A percentile compares a stretch with the other conserved stretches of the same genome.
Conservation (phyloP, 2,113 vertebrate species). For the Uria aalge region DNA sequence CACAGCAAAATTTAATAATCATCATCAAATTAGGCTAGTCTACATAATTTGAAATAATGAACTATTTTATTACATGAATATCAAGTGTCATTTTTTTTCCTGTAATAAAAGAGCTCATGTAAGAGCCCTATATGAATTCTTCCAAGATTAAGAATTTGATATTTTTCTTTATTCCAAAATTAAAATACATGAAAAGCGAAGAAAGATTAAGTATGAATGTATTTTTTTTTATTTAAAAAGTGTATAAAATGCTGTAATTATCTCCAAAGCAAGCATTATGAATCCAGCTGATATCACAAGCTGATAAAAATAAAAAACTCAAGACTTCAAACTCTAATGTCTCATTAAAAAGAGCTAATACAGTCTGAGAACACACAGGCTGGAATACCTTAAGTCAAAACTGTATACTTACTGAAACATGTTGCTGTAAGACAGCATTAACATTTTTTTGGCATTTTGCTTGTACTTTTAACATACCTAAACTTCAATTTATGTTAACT, state of each 20-base stretch:
- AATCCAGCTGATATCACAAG: neutral
- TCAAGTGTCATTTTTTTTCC: neutral
- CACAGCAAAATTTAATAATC: neutral
- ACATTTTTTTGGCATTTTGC: neutral
- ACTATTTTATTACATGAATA: neutral
- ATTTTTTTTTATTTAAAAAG: neutral
- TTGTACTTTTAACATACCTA: conserved; percentile 9
- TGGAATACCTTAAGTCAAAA: conserved; percentile 24
- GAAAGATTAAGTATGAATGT: neutral
- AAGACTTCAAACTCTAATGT: neutral
- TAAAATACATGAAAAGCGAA: neutral
- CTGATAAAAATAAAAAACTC: neutral
- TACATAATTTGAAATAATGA: conserved; percentile 4
- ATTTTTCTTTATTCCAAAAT: neutral
- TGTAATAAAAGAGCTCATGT: neutral
- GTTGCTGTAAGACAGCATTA: neutral
- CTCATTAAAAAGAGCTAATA: conserved; percentile 12
- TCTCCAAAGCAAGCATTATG: neutral
- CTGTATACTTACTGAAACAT: neutral
- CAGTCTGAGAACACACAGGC: conserved; percentile 28
- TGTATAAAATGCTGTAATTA: neutral
- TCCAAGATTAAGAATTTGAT: neutral
- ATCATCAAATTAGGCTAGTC: neutral
- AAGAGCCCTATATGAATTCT: neutral
- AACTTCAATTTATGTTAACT: neutral